These are phyloP conservation scores for Paramuricea clavata DNA, from an alignment of 92 coral and sea anemone species.

Conservation along the genomic window DNA sequence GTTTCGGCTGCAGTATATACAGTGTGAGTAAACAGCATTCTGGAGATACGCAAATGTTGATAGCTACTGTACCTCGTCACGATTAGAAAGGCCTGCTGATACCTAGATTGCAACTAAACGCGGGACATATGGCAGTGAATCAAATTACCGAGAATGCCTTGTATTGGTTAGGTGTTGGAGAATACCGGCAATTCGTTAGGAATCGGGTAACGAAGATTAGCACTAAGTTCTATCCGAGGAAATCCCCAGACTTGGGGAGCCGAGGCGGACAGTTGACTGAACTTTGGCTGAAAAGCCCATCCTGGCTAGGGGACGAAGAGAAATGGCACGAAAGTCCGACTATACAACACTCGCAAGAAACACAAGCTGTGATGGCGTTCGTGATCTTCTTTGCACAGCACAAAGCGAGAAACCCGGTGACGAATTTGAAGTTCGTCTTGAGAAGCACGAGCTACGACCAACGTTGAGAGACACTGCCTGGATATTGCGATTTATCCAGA, in stretches of 20 bases:
- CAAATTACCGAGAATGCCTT: no score
- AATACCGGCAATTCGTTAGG: no score
- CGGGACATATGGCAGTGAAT: no score
- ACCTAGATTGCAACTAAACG: no score
- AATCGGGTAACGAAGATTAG: no score
- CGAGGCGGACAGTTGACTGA: conserved; percentile 39
- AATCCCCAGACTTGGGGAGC: conserved; percentile 68
- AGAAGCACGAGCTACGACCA: conserved; percentile 21
- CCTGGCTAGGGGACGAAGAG: conserved; percentile 39
- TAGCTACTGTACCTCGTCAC: no score
- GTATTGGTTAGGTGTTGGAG: no score
- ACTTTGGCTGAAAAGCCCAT: conserved; percentile 30
- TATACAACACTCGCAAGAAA: conserved; percentile 16
- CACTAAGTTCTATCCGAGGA: no score
- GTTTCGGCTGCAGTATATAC: no score
- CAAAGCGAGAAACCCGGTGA: conserved; percentile 16
- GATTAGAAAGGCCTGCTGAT: no score
- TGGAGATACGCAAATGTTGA: no score
- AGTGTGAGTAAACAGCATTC: no score
- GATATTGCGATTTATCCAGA: conserved; percentile 22
- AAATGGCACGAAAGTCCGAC: conserved; percentile 20
- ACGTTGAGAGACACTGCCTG: conserved; percentile 48
- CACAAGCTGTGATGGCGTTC: conserved; percentile 8
- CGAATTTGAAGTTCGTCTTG: conserved; percentile 22
- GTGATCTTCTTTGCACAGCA: background rate